Evolutionary conservation across 2,888 invertebrate species (phyloP), one percentile per base, ranked within the genome.

Genomic region (Ophion ventricosus): DNA sequence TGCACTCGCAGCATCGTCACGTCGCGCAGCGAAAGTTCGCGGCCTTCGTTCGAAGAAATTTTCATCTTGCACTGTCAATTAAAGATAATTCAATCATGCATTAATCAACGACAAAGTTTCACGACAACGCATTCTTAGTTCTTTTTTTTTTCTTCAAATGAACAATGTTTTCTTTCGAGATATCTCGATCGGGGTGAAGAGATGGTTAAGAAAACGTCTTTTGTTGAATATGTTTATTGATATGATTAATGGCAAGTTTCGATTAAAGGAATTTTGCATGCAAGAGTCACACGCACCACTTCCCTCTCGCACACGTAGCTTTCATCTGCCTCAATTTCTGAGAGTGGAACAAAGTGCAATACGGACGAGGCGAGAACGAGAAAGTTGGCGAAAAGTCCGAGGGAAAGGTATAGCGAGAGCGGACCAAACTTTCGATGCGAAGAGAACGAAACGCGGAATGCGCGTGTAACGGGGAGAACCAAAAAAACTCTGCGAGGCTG

Each of bases 311-410:
- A 56, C 77, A 8, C 35, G 35, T 35, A 84, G 81, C 80, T 80
- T 78, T 77, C 69, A 84, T 84, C 80, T 80, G 84, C 74, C 81
- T 84, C 78, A 59, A 81, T 81, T 78, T 29, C 66, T 73, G 29
- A 77, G 74, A 81, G 81, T 84, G 74, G 74, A 69, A 49, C 74
- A 81, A 75, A 81, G 81, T 84, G 80, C 78, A 81, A 81, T 84
- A 78, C 78, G 69, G 14, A 67, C 59, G 76, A 40, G 26, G 20
- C 14, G 54, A 29, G 54, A 23, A 11, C 14, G 54, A 29, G 54
- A 23, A 11, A 35, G 40, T 10, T 25, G 57, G 17, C 1, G 59
- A 75, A 80, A 67, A 74, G 67, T 66, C 64, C 20, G 56, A 54
- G 57, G 64, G 11, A n/a, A 35, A 3, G 69, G 23, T n/a, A n/a